phyloP scores from a whole-genome alignment of 2,888 invertebrate species.

The Catocala sponsa region DNA sequence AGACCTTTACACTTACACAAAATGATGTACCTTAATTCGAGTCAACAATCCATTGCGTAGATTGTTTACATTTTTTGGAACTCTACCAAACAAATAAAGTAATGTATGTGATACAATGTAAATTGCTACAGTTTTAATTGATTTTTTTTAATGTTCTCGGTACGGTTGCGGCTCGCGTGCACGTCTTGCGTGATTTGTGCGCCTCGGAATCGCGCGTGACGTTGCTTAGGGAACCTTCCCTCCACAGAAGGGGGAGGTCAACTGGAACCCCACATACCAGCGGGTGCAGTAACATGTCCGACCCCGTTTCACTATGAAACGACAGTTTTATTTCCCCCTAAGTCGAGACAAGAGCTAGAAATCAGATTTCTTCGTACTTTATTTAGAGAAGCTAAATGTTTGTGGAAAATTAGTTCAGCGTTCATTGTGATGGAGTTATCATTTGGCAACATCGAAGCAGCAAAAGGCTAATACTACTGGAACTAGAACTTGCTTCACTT shows the following conservation, averaged over 20 bases:
- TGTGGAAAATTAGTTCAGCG: constrained; percentile 5
- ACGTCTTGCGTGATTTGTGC: constrained; percentile 83
- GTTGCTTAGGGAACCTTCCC: constrained; percentile 74
- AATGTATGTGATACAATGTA: constrained; percentile 38
- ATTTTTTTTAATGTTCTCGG: constrained; percentile 52
- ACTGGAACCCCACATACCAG: constrained; percentile 77
- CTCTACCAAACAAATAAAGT: constrained; percentile 11
- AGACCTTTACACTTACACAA: constrained; percentile 31
- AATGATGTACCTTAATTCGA: constrained; percentile 1
- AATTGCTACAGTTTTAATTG: constrained; percentile 46
- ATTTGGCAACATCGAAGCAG: too few species aligned
- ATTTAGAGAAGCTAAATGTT: constrained; percentile 44
- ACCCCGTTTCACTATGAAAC: constrained; percentile 81
- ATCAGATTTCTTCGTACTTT: constrained; percentile 61
- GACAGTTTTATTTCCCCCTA: constrained; percentile 80
- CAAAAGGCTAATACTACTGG: too few species aligned
- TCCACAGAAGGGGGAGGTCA: constrained; percentile 68
- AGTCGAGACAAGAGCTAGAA: constrained; percentile 67
- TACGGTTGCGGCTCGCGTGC: constrained; percentile 73
- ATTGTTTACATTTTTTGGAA: neutral
- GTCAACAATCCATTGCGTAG: constrained; percentile 47
- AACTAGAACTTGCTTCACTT: too few species aligned
- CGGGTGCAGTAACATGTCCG: constrained; percentile 80
- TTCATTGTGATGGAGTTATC: neutral
- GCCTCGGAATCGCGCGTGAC: constrained; percentile 81